phyloP scores from a whole-genome alignment of 1,140 invertebrate genomes.

The Harpegnathos saltator region DNA sequence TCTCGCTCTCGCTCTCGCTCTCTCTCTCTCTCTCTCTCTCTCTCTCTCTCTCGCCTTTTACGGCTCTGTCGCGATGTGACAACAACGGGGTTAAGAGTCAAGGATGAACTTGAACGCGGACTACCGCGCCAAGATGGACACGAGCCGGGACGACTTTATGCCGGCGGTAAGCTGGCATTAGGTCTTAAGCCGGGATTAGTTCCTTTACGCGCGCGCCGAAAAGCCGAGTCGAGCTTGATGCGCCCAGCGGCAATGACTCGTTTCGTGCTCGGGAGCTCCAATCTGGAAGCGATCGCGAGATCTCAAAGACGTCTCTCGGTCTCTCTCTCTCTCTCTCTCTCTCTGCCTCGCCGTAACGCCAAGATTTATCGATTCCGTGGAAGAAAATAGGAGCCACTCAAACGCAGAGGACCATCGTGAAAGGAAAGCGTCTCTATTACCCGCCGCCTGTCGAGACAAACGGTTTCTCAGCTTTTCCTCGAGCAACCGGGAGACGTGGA shows the following conservation, averaged over 20 bases:
- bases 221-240: constrained; percentile 40
- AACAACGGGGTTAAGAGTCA: constrained; percentile 67
- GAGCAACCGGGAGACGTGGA: neutral
- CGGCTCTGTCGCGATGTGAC: constrained; percentile 53
- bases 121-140: constrained; percentile 25
- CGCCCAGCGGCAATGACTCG: constrained; percentile 22
- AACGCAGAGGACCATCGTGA: neutral
- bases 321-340: too few species aligned
- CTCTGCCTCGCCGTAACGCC: neutral
- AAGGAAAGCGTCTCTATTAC: neutral
- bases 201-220: constrained; percentile 44
- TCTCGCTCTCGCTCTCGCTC: neutral
- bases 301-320: too few species aligned
- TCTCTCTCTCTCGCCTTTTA: constrained; percentile 52
- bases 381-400: neutral
- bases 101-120: constrained; percentile 63
- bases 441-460: neutral
- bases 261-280: neutral
- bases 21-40: neutral
- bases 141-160: constrained; percentile 38
- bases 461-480: neutral
- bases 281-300: neutral
- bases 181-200: constrained; percentile 71
- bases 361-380: constrained; percentile 26
- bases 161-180: constrained; percentile 57